phyloP scores from a whole-genome alignment of 92 coral and sea anemone species.

The Porites evermanni region DNA sequence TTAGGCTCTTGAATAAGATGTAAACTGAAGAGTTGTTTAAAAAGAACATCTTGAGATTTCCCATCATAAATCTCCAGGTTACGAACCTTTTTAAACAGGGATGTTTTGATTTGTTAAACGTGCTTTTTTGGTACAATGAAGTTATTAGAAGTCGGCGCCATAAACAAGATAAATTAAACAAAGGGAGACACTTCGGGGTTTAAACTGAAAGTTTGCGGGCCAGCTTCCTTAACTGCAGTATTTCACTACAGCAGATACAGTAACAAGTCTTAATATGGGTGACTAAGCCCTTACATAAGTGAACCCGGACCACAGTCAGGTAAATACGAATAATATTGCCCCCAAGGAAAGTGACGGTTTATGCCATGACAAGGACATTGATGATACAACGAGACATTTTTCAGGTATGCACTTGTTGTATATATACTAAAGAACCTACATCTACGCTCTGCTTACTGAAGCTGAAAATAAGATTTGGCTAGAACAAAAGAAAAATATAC shows the following conservation, averaged over 20 bases:
- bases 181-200: no score
- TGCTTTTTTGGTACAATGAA: not conserved
- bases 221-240: no score
- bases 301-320: not conserved
- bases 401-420: not conserved
- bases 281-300: not conserved
- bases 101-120: conserved; percentile 15
- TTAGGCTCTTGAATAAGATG: conserved; percentile 15
- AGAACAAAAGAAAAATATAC: not conserved
- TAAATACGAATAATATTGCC: not conserved
- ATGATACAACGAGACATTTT: not conserved
- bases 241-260: not conserved
- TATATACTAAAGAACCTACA: not conserved
- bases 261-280: not conserved
- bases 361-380: not conserved
- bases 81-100: not conserved
- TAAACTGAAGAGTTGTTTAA: not conserved
- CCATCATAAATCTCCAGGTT: conserved; percentile 29
- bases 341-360: not conserved
- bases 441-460: not conserved
- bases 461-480: not conserved
- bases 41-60: conserved; percentile 41
- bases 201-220: no score
- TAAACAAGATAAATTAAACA: no score
- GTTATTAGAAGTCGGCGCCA: conserved; percentile 5